These are phyloP conservation scores for Tetragonula carbonaria DNA, from an alignment of 2,888 invertebrate species.

Conservation along the genomic window DNA sequence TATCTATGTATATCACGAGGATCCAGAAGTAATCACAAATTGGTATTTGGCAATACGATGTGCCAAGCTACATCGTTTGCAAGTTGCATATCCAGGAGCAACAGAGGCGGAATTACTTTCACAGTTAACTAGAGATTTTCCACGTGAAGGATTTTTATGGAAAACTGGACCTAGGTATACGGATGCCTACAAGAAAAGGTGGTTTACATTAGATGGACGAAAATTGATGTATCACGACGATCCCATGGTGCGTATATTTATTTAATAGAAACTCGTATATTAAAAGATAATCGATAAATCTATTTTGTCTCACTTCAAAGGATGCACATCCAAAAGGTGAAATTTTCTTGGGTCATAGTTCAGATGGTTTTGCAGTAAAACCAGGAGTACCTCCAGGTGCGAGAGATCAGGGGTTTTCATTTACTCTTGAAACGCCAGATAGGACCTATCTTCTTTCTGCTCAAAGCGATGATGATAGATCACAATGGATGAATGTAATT, in stretches of 20 bases:
- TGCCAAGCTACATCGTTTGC: conserved; percentile 92
- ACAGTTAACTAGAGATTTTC: conserved; percentile 92
- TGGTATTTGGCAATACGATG: conserved; percentile 94
- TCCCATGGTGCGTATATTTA: conserved; percentile 86
- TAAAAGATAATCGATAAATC: conserved; percentile 15
- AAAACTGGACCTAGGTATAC: conserved; percentile 94
- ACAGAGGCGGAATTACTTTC: conserved; percentile 89
- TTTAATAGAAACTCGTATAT: neutral
- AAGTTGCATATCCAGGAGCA: conserved; percentile 93
- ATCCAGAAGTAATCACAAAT: conserved; percentile 92
- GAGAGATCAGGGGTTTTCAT: conserved; percentile 91
- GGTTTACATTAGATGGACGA: conserved; percentile 95
- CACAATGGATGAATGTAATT: conserved; percentile 92
- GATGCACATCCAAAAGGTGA: conserved; percentile 96
- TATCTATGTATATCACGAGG: conserved; percentile 94
- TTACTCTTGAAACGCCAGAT: conserved; percentile 93
- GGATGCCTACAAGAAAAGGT: conserved; percentile 93
- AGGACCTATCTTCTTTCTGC: conserved; percentile 91
- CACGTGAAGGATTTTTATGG: conserved; percentile 94
- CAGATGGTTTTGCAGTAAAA: conserved; percentile 91
- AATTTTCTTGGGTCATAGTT: conserved; percentile 92
- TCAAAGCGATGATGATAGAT: conserved; percentile 90
- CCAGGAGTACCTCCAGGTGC: conserved; percentile 88
- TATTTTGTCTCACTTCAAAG: conserved; percentile 75
- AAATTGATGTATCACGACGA: conserved; percentile 97